phyloP scores from a whole-genome alignment of 2,797 vertebrate genomes.

The Spheniscus humboldti region DNA sequence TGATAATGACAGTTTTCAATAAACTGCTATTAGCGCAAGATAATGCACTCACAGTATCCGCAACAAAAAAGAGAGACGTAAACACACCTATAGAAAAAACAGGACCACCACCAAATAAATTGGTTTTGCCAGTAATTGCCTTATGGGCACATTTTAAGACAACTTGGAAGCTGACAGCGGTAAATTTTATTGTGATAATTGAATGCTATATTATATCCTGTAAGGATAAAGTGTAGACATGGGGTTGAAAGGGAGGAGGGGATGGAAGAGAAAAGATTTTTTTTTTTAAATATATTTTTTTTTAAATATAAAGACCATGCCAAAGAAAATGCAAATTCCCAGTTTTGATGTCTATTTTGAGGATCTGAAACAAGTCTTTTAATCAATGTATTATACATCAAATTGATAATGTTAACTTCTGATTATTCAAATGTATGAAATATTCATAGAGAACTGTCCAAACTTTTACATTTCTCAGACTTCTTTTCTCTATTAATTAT shows the following conservation, averaged over 20 bases:
- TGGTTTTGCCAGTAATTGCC: neutral
- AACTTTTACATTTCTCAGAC: conserved; percentile 89
- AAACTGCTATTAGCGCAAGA: neutral
- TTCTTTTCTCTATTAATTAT: conserved; percentile 92
- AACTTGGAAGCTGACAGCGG: neutral
- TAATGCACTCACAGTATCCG: neutral
- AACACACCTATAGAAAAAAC: neutral
- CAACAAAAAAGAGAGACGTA: neutral
- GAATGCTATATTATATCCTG: conserved; percentile 25
- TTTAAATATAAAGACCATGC: conserved; percentile 42
- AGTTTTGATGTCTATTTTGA: conserved; percentile 77
- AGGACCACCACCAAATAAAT: neutral
- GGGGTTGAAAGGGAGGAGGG: neutral
- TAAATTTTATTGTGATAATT: conserved; percentile 12
- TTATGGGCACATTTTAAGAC: conserved; percentile 5
- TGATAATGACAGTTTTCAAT: neutral
- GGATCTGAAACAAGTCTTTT: conserved; percentile 78
- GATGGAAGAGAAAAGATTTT: neutral
- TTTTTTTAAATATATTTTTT: neutral
- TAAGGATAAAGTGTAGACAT: neutral
- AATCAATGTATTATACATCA: conserved; percentile 91
- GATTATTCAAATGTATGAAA: conserved; percentile 95
- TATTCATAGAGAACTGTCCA: conserved; percentile 93
- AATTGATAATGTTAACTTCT: conserved; percentile 91
- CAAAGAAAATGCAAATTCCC: conserved; percentile 77